A percentile compares a stretch with the other conserved stretches of the same genome.
Conservation (phyloP, 35 echinoderm and acorn worm genomes). For the Ophiothrix spiculata region DNA sequence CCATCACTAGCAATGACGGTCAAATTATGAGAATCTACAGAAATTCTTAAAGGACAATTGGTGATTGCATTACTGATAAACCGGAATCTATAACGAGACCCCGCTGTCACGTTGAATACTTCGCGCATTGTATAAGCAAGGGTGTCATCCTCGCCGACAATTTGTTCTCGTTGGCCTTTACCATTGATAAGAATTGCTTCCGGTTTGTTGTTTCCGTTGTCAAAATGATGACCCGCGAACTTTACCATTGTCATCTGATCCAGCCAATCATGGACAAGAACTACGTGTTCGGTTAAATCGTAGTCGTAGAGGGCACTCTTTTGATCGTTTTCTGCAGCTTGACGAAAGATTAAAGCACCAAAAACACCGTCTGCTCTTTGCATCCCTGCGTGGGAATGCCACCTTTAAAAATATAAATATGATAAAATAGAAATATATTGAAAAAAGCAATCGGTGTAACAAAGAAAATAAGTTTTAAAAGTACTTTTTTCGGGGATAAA, state of each 20-base stretch:
- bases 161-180: constrained; percentile 46
- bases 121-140: constrained; percentile 33
- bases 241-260: constrained; percentile 66
- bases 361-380: constrained; percentile 77
- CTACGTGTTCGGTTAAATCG: constrained; percentile 76
- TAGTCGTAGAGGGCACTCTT: constrained; percentile 60
- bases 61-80: constrained; percentile 86
- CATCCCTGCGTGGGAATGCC: constrained; percentile 68
- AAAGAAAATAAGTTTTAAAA: no score
- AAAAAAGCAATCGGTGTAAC: no score
- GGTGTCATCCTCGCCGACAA: neutral
- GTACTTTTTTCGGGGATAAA: no score
- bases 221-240: constrained; percentile 74
- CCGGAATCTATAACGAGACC: constrained; percentile 69
- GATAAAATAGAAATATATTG: no score
- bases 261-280: constrained; percentile 79
- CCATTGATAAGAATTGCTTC: constrained; percentile 93
- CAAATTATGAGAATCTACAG: constrained; percentile 75
- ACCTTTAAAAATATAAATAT: neutral
- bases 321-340: constrained; percentile 39
- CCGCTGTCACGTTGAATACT: constrained; percentile 37
- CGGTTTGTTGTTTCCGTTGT: constrained; percentile 75
- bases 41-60: constrained; percentile 71
- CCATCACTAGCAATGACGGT: constrained; percentile 88
- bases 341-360: constrained; percentile 72